Evolutionary conservation across 2,797 vertebrate species (phyloP), one percentile per base, ranked within the genome.

Genomic region (Synanceia verrucosa): DNA sequence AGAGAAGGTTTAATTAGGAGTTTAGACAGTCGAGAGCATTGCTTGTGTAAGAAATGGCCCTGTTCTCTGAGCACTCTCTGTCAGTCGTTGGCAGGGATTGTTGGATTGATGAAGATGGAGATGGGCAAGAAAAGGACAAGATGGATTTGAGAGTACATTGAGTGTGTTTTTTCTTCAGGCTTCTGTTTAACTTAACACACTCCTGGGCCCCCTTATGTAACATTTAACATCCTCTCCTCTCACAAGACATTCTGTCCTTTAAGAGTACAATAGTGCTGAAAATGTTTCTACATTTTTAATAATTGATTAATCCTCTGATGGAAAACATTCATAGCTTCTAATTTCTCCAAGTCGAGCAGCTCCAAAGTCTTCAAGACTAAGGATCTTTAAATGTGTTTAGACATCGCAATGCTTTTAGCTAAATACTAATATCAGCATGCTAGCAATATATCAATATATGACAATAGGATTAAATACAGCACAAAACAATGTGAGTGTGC

Each of bases 1-100:
- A 81, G 58, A 80, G 65, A 60, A 48, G 65, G 9, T 58, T 84
- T 82, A 68, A 83, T 88, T 70, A 68, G 71, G 64, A 77, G 37
- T 65, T 69, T 33, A 51, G 76, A 63, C 60, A 62, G 66, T 75
- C 6, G 6, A 66, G 57, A 73, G 76, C 8, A 12, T n/a, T 18
- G 61, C 70, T 50, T 43, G 52, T 60, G 33, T 53, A 67, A 21
- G 69, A 71, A 55, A 34, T 2, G 21, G 46, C 36, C 9, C 33
- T 52, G 47, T 56, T 58, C 7, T 55, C 13, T 34, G 21, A 18
- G 33, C 39, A 19, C 41, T 67, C 59, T 58, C 43, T 47, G 65
- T 76, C 68, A 70, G 9, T 72, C 81, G 76, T n/a, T n/a, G 0
- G 14, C 19, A 26, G 61, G 31, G 31, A 50, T 33, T 34, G 31